Percentiles rank a stretch among this genome's conserved stretches.
phyloP scores from a whole-genome alignment of 1,140 invertebrate species.

The Conus betulinus region DNA sequence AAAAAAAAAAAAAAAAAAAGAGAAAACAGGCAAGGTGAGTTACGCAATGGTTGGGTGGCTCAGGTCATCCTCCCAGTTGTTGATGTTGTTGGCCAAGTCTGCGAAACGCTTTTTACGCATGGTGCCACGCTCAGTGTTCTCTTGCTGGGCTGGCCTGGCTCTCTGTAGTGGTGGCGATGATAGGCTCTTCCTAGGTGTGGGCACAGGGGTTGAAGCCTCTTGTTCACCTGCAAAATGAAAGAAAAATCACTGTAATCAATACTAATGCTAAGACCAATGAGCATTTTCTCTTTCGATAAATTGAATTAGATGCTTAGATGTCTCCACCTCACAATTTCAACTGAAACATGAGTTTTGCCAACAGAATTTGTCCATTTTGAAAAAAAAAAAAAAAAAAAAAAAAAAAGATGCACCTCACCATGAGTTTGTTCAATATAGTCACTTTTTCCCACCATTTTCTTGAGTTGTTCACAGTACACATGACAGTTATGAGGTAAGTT shows the following conservation, averaged over 20 bases:
- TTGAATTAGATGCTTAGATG: too few relatives aligned
- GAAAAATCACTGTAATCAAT: background rate
- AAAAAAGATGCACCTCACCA: too few relatives aligned
- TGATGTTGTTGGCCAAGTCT: conserved; percentile 66
- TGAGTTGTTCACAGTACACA: too few relatives aligned
- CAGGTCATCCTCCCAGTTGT: conserved; percentile 72
- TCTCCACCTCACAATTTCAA: too few relatives aligned
- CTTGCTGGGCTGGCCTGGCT: conserved; percentile 17
- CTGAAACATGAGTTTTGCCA: too few relatives aligned
- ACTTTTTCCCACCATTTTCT: too few relatives aligned
- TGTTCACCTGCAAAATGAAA: background rate
- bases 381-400: too few relatives aligned
- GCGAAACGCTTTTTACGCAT: conserved; percentile 59
- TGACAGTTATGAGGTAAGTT: too few relatives aligned
- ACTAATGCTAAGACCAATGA: too few relatives aligned
- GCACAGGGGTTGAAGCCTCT: conserved; percentile 33
- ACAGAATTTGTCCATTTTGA: too few relatives aligned
- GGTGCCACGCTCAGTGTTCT: background rate
- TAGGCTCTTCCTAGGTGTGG: conserved; percentile 48
- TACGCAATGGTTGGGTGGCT: conserved; percentile 54
- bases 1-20: background rate
- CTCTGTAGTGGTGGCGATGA: conserved; percentile 50
- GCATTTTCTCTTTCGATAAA: too few relatives aligned
- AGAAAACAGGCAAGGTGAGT: conserved; percentile 5
- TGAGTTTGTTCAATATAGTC: too few relatives aligned